Evolutionary conservation across 2,113 vertebrate species (phyloP), one percentile per base, ranked within the genome.

Genomic region (Electrona antarctica): DNA sequence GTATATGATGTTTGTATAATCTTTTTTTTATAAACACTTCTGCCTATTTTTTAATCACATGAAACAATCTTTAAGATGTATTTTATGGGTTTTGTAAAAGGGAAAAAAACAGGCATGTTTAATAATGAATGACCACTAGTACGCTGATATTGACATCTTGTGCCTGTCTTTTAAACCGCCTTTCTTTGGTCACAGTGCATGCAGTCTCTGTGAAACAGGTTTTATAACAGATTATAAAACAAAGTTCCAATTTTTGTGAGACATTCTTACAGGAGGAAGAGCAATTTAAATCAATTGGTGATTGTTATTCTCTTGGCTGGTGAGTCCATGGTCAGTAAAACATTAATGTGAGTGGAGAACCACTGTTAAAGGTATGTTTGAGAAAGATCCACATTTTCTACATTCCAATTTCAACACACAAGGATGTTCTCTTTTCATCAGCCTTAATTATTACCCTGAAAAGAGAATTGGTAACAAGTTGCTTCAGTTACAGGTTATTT

Each of bases 81-180:
- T 87, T 86, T 87, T 84, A 61, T 79, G 75, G 73, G 68, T 89
- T 90, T 91, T 90, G 78, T 90, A 89, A 48, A 82, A 73, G 84
- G 69, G 5, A 41, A 41, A 41, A 41, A 41, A 41, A 41, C 3
- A 57, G 74, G 89, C 86, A 88, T 85, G 79, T 91, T 90, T 89
- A 62, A 72, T 85, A 87, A 87, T 64, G 60, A 84, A 84, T 76
- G 67, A 86, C 87, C 85, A 89, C 84, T 84, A 78, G 21, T 61
- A 71, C 15, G 71, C 79, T 74, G 85, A 82, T 90, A 83, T 83
- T 81, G 48, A 41, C 55, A 85, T 67, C 41, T 69, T 72, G 85
- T 87, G 81, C 85, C 82, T 89, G 82, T 85, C 64, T 77, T 71
- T 71, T 70, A 28, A 75, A 60, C 50, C 33, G 14, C 2, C n/a